phyloP scores from a whole-genome alignment of 2,797 vertebrate genomes.

The Sebastiscus tertius region DNA sequence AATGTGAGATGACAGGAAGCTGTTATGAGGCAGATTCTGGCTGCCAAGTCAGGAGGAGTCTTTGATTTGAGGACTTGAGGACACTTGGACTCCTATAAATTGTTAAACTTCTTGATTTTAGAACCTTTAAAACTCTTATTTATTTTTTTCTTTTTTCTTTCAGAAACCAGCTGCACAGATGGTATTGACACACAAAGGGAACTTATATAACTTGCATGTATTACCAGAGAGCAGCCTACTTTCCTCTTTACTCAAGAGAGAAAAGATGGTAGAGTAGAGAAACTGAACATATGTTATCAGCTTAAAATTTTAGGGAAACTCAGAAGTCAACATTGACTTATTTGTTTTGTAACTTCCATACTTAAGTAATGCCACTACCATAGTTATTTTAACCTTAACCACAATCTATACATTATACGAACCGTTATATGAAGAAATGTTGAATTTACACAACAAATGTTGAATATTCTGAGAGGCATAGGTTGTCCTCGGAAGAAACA shows the following conservation, averaged over 20 bases:
- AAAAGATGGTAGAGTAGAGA: no score
- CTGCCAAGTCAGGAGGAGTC: background rate
- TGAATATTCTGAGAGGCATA: no score
- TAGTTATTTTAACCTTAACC: no score
- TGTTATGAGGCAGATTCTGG: slow-evolving; percentile 32
- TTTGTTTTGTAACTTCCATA: no score
- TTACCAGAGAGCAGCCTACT: background rate
- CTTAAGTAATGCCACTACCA: no score
- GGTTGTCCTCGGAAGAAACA: no score
- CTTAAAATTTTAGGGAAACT: no score
- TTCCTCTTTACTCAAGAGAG: background rate
- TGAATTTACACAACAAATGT: no score
- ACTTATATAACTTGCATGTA: background rate
- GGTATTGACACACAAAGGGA: background rate
- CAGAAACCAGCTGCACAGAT: background rate
- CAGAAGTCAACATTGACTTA: no score
- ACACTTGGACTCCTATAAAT: background rate
- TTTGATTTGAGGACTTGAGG: slow-evolving; percentile 3
- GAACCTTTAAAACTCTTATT: background rate
- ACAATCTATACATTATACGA: no score
- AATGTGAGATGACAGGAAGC: slow-evolving; percentile 33
- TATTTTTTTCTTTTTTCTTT: background rate
- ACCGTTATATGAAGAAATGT: no score
- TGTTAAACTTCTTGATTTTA: background rate
- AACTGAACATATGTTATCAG: no score